Percentiles rank a stretch among this genome's conserved stretches.
These are phyloP conservation scores for Ormyrus thymus DNA, from an alignment of 2,888 invertebrate species.

Conservation along the genomic window DNA sequence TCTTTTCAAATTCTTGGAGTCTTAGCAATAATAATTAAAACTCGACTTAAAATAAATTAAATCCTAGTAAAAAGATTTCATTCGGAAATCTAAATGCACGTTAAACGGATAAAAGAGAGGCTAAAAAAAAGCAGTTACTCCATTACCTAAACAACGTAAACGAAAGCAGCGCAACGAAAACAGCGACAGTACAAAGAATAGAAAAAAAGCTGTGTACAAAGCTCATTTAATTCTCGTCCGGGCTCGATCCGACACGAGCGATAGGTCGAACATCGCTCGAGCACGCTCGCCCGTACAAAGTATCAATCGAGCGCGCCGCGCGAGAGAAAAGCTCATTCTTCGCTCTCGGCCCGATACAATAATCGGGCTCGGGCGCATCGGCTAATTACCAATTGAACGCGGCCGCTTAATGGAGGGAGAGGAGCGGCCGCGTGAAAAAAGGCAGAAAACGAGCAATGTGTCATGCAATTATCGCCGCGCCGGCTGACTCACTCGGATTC, in stretches of 20 bases:
- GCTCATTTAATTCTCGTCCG: not conserved
- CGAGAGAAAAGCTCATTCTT: not conserved
- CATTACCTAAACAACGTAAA: too few species aligned
- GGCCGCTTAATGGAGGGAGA: not conserved
- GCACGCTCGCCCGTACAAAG: not conserved
- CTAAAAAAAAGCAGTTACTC: too few species aligned
- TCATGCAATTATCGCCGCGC: constrained; percentile 33
- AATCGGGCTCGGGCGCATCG: not conserved
- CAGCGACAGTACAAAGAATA: too few species aligned
- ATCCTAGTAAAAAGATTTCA: too few species aligned
- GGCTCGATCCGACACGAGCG: not conserved
- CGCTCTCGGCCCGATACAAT: not conserved
- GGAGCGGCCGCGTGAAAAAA: constrained; percentile 30
- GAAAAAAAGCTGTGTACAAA: too few species aligned
- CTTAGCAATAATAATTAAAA: too few species aligned
- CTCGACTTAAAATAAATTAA: too few species aligned
- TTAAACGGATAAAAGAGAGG: too few species aligned
- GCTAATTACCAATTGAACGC: constrained; percentile 30
- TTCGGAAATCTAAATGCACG: too few species aligned
- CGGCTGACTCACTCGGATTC: constrained; percentile 34
- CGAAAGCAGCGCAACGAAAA: too few species aligned
- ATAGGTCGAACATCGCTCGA: not conserved
- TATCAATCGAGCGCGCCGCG: not conserved
- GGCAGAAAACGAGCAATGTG: constrained; percentile 30
- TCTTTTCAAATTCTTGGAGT: too few species aligned